phyloP scores from a whole-genome alignment of 2,113 vertebrate species.

The Hippotragus niger region DNA sequence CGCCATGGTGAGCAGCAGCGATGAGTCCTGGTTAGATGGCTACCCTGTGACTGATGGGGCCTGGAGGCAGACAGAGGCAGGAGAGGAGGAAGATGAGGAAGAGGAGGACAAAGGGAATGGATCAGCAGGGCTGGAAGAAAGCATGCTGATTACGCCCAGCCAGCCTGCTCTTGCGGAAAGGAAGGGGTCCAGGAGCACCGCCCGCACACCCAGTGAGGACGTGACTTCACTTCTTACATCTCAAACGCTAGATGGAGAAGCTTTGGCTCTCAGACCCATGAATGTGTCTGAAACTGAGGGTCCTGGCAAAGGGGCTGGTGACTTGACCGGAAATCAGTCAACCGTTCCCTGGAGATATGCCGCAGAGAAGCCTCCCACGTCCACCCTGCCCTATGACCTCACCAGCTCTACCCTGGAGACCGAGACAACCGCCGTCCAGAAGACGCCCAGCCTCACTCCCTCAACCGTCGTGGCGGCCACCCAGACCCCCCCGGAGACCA shows the following conservation, averaged over 20 bases:
- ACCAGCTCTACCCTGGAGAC: slow-evolving; percentile 61
- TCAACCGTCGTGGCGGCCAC: slow-evolving; percentile 14
- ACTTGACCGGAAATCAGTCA: background rate
- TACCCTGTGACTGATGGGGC: slow-evolving; percentile 86
- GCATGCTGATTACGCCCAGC: slow-evolving; percentile 58
- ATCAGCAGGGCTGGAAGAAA: slow-evolving; percentile 79
- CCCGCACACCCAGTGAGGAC: slow-evolving; percentile 60
- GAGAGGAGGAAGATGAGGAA: slow-evolving; percentile 29
- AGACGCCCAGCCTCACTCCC: slow-evolving; percentile 48
- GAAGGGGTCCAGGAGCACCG: background rate
- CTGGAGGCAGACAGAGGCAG: slow-evolving; percentile 57
- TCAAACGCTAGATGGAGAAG: slow-evolving; percentile 9
- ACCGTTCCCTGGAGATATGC: slow-evolving; percentile 50
- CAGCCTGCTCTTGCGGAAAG: slow-evolving; percentile 80
- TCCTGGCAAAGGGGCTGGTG: slow-evolving; percentile 49
- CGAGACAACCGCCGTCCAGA: slow-evolving; percentile 65
- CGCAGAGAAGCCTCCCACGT: slow-evolving; percentile 41
- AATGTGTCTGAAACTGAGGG: slow-evolving; percentile 70
- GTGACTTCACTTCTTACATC: slow-evolving; percentile 62
- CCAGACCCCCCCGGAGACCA: slow-evolving; percentile 54
- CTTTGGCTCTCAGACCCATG: slow-evolving; percentile 32
- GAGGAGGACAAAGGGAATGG: slow-evolving; percentile 73
- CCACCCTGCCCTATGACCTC: slow-evolving; percentile 63
- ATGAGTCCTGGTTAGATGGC: slow-evolving; percentile 92
- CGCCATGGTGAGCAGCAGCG: slow-evolving; percentile 79